phyloP scores from a whole-genome alignment of 2,113 vertebrate species.

The Etheostoma spectabile region DNA sequence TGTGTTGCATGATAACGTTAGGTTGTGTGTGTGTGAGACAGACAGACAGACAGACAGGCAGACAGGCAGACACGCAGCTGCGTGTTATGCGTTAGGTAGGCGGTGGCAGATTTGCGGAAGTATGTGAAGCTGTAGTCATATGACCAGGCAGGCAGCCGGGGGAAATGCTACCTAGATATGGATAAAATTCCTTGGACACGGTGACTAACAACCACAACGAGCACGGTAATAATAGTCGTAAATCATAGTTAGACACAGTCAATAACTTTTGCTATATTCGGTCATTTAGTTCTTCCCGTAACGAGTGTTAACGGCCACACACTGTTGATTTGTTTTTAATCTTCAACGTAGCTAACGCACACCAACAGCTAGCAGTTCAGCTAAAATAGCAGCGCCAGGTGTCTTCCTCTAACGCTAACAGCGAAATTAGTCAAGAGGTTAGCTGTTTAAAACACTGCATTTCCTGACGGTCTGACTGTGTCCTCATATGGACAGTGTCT shows the following conservation, averaged over 20 bases:
- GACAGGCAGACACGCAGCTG: neutral
- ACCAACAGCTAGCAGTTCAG: neutral
- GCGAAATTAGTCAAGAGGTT: neutral
- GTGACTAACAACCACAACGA: slow-evolving; percentile 49
- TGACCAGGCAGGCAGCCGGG: slow-evolving; percentile 63
- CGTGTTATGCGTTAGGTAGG: neutral
- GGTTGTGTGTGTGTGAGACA: neutral
- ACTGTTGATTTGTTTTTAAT: too few relatives aligned
- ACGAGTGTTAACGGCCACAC: neutral
- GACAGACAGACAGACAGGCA: neutral
- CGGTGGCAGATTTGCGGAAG: slow-evolving; percentile 72
- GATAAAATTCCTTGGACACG: slow-evolving; percentile 55
- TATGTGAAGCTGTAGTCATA: slow-evolving; percentile 70
- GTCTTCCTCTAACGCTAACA: neutral
- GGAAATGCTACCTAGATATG: slow-evolving; percentile 65
- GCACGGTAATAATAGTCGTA: slow-evolving; percentile 19
- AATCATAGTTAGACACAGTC: neutral
- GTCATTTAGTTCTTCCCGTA: neutral
- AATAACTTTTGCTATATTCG: neutral
- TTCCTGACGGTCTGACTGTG: slow-evolving; percentile 14
- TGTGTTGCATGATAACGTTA: neutral
- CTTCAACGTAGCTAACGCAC: neutral
- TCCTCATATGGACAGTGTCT: slow-evolving; percentile 93
- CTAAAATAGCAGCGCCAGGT: slow-evolving; percentile 10
- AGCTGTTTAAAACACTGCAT: too few relatives aligned